phyloP scores from a whole-genome alignment of 1,140 invertebrate species.

The Globodera rostochiensis region DNA sequence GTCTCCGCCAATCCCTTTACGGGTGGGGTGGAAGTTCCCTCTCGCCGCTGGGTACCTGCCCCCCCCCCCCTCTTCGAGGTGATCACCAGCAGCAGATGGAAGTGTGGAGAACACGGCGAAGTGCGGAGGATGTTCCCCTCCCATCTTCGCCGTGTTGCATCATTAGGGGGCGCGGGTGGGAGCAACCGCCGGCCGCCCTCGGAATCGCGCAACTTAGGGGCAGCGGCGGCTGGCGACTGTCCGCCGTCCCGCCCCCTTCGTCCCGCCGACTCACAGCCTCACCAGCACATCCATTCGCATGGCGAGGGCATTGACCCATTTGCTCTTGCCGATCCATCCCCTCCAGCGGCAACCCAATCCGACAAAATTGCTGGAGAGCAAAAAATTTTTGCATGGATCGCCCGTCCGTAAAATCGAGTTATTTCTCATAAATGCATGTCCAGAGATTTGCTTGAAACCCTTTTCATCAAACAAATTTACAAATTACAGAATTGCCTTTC shows the following conservation, averaged over 20 bases:
- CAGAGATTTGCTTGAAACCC: too few relatives aligned
- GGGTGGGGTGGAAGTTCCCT: neutral
- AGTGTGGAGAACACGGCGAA: neutral
- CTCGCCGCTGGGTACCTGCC: neutral
- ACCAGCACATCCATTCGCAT: neutral
- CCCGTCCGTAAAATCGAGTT: neutral
- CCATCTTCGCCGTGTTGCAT: conserved; percentile 4
- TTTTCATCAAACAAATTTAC: too few relatives aligned
- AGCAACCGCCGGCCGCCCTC: neutral
- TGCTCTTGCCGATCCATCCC: neutral
- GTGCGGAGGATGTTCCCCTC: neutral
- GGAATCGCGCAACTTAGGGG: neutral
- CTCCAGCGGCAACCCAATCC: neutral
- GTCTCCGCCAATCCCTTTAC: neutral
- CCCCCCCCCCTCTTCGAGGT: neutral
- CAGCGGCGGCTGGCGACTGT: conserved; percentile 5
- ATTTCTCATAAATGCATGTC: too few relatives aligned
- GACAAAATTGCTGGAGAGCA: conserved; percentile 5
- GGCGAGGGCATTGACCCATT: conserved; percentile 13
- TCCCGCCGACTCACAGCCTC: conserved; percentile 1
- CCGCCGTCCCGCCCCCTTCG: neutral
- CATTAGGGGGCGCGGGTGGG: conserved; percentile 2
- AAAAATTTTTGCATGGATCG: neutral
- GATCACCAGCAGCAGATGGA: neutral
- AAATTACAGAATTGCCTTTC: too few relatives aligned